phyloP scores from a whole-genome alignment of 2,888 invertebrate species.

The Psylliodes chrysocephalus region DNA sequence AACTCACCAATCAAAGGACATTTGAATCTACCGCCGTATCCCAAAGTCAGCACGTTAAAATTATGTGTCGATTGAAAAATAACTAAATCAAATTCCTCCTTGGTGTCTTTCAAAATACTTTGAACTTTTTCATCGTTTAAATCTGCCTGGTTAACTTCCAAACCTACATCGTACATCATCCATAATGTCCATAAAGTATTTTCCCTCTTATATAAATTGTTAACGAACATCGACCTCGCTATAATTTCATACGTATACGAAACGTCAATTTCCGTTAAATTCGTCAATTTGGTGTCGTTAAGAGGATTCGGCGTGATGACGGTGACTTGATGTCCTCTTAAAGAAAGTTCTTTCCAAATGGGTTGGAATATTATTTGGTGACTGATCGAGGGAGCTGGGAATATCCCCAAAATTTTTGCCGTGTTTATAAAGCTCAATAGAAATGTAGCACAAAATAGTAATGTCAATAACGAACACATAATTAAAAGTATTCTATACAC shows the following conservation, averaged over 20 bases:
- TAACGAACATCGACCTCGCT: not conserved
- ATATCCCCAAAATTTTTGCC: conserved; percentile 29
- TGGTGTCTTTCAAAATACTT: not conserved
- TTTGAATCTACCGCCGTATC: not conserved
- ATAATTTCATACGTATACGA: conserved; percentile 33
- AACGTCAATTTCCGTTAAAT: conserved; percentile 50
- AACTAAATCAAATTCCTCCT: not conserved
- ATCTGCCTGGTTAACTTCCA: not conserved
- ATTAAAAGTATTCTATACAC: no score
- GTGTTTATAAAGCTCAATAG: not conserved
- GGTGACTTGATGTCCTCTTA: conserved; percentile 47
- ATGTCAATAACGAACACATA: no score
- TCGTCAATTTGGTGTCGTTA: conserved; percentile 41
- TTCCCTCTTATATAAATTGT: no score
- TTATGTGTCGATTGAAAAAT: not conserved
- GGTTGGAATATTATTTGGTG: conserved; percentile 45
- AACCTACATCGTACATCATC: not conserved
- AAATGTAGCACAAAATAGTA: no score
- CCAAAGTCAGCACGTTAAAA: not conserved
- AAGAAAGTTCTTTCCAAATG: conserved; percentile 48
- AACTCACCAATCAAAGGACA: conserved; percentile 1
- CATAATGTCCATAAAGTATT: not conserved
- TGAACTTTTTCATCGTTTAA: not conserved
- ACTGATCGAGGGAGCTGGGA: conserved; percentile 33
- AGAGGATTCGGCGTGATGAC: conserved; percentile 48